These are phyloP conservation scores for Ericerus pela DNA, from an alignment of 1,140 invertebrate genomes.

Conservation along the genomic window DNA sequence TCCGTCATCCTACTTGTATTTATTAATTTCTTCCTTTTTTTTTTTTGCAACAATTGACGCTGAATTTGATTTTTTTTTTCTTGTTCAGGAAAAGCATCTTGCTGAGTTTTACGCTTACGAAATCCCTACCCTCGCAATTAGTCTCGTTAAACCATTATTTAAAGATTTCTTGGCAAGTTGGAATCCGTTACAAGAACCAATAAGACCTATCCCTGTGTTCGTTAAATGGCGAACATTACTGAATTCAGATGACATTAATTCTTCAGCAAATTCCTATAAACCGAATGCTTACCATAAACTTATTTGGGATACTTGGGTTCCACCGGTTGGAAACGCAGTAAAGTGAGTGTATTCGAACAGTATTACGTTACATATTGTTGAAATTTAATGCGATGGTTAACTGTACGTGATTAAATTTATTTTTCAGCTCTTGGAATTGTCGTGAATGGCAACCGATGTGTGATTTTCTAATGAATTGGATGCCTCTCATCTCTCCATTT, in stretches of 20 bases:
- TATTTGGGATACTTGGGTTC: slow-evolving; percentile 84
- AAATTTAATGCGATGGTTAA: not conserved
- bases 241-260: slow-evolving; percentile 30
- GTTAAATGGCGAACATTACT: slow-evolving; percentile 55
- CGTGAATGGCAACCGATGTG: slow-evolving; percentile 58
- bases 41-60: not conserved
- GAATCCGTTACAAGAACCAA: slow-evolving; percentile 53
- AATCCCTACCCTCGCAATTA: slow-evolving; percentile 45
- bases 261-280: slow-evolving; percentile 24
- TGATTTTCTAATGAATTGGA: slow-evolving; percentile 66
- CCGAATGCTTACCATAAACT: slow-evolving; percentile 64
- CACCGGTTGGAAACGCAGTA: slow-evolving; percentile 51
- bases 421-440: slow-evolving; percentile 50
- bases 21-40: not conserved
- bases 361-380: not conserved
- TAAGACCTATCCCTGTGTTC: slow-evolving; percentile 46
- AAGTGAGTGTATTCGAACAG: slow-evolving; percentile 34
- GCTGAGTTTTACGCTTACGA: slow-evolving; percentile 49
- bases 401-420: not conserved
- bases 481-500: slow-evolving; percentile 62
- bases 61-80: not conserved
- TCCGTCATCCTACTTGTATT: not conserved
- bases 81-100: slow-evolving; percentile 35
- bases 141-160: slow-evolving; percentile 46
- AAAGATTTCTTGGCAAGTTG: slow-evolving; percentile 51